Conservation (phyloP, 2,888 invertebrate species). For the Formica aserva region DNA sequence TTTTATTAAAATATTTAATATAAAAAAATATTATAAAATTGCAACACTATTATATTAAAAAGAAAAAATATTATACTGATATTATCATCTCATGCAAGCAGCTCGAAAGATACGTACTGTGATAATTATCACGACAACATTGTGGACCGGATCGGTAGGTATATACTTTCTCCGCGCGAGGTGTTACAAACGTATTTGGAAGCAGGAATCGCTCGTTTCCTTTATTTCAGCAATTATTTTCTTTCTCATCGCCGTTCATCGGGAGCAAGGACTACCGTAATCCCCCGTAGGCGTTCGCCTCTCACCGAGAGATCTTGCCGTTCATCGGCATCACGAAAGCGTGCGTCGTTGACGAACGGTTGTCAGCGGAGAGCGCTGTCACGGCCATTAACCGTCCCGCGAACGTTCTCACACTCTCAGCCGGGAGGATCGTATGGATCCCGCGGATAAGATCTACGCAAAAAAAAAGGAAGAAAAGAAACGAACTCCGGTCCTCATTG, state of each 20-base stretch:
- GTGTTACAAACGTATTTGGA: conserved; percentile 24
- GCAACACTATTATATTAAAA: conserved; percentile 4
- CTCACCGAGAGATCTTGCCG: conserved; percentile 27
- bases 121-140: conserved; percentile 28
- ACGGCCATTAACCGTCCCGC: conserved; percentile 42
- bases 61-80: conserved; percentile 5
- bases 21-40: conserved; percentile 16
- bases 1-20: conserved; percentile 20
- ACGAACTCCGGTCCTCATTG: conserved; percentile 78
- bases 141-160: conserved; percentile 12
- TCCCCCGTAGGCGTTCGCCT: conserved; percentile 10
- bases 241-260: conserved; percentile 33
- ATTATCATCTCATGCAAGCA: background rate
- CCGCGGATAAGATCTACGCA: conserved; percentile 81
- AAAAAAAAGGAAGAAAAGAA: conserved; percentile 47
- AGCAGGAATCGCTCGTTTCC: background rate
- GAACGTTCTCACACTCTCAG: conserved; percentile 83
- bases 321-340: conserved; percentile 19
- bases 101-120: conserved; percentile 14
- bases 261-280: conserved; percentile 28
- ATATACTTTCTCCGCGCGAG: conserved; percentile 29
- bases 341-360: conserved; percentile 43
- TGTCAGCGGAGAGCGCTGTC: conserved; percentile 37
- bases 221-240: conserved; percentile 23
- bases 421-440: conserved; percentile 66